Conservation (phyloP, 2,113 vertebrate species). For the Chascanopsetta lugubris region DNA sequence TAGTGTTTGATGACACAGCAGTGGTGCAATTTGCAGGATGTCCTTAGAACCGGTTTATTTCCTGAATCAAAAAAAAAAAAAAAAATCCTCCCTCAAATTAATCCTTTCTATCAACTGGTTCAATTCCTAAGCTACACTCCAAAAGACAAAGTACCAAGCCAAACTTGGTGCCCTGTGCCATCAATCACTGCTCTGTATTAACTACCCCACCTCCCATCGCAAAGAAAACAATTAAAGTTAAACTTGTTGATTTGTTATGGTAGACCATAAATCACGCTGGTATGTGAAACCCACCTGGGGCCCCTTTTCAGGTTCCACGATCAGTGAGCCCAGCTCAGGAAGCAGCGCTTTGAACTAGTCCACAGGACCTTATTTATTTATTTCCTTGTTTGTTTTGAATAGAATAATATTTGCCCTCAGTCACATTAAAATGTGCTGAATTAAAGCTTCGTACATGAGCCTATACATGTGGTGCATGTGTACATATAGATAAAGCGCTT, state of each 20-base stretch:
- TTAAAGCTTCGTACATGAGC: constrained; percentile 41
- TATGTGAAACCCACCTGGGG: constrained; percentile 67
- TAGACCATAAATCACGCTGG: constrained; percentile 78
- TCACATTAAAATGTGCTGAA: constrained; percentile 45
- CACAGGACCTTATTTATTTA: constrained; percentile 39
- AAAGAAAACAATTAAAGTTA: constrained; percentile 85
- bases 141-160: constrained; percentile 82
- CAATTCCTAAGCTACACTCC: constrained; percentile 71
- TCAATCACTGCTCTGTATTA: constrained; percentile 80
- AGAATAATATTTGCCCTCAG: constrained; percentile 30
- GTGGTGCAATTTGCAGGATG: constrained; percentile 28
- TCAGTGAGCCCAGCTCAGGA: constrained; percentile 58
- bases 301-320: constrained; percentile 65
- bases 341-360: constrained; percentile 59
- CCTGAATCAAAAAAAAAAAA: constrained; percentile 47
- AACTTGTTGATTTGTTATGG: constrained; percentile 83
- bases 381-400: constrained; percentile 53
- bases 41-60: constrained; percentile 58
- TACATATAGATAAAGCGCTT: constrained; percentile 43
- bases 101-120: constrained; percentile 80
- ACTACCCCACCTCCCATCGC: constrained; percentile 76
- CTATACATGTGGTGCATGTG: constrained; percentile 18
- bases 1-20: constrained; percentile 12
- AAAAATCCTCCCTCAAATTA: constrained; percentile 61
- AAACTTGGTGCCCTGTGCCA: constrained; percentile 72